Evolutionary conservation across 2,888 invertebrate genomes (phyloP).

Genomic region (Gisinianus flammeolus): DNA sequence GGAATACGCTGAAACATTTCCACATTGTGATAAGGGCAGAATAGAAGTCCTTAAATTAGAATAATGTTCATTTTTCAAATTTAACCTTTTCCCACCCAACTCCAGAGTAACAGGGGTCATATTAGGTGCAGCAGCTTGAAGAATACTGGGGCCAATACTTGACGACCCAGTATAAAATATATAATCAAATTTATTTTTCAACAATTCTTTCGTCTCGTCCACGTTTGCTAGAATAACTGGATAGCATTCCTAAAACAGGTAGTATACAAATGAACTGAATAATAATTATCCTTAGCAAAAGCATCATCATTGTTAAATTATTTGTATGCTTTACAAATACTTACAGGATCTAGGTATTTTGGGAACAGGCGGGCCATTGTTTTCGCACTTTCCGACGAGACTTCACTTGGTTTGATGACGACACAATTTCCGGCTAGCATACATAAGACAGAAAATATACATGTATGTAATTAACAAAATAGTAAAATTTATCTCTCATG

Average conservation of each 20-base stretch:
- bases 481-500: too few relatives aligned
- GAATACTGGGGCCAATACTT: constrained; percentile 78
- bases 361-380: constrained; percentile 78
- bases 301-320: neutral
- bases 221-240: constrained; percentile 79
- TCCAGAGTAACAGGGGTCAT: constrained; percentile 94
- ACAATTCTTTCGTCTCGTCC: constrained; percentile 80
- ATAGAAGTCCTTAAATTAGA: constrained; percentile 8
- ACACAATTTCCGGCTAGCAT: neutral
- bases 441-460: too few relatives aligned
- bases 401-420: constrained; percentile 69
- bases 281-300: neutral
- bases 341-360: constrained; percentile 82
- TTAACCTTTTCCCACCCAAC: constrained; percentile 81
- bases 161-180: constrained; percentile 95
- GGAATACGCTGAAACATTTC: neutral
- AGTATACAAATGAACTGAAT: neutral
- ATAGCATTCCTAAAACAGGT: constrained; percentile 71
- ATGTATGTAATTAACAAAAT: too few relatives aligned
- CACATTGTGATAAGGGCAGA: neutral
- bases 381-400: constrained; percentile 75
- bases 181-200: constrained; percentile 90
- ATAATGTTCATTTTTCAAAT: neutral
- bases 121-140: constrained; percentile 85
- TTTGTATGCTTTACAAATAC: neutral